Base-by-base conservation (phyloP, 1,140 invertebrate species). In the Atopsyche davidsoni region DNA sequence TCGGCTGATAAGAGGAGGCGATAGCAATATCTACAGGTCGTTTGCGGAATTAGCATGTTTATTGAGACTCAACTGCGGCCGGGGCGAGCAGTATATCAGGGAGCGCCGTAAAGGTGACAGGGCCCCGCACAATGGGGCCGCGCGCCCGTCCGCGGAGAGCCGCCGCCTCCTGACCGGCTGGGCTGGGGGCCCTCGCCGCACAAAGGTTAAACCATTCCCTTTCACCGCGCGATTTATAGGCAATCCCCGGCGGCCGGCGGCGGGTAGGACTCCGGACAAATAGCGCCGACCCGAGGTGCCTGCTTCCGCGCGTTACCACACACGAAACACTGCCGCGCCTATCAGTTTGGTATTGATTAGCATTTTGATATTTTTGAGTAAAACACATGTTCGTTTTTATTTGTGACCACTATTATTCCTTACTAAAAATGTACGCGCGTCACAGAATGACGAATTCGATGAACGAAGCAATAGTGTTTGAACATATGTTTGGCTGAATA, bases 201-300 rank as follows among this genome's bases (percentile, higher is more conserved):
- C 53, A 55, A 55, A 55, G 53, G 53, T 51, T 55, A 51, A 55
- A 34, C 49, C 42, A 55, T 51, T 50, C 39, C 53, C 44, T 51
- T 55, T 55, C 39, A 55, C 21, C 22, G 25, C 24, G 19, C 28
- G 48, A 55, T 55, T 55, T 55, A 55, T 46, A 34, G 43, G 46
- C 53, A 53, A 53, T 52, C 50, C 22, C 43, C 51, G 31, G 23
- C 45, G 4, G 10, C 14, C 4, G 28, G 2, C 28, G 28, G 10
- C 10, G 28, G 2, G 28, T 32, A 32, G 10, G 10, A 38, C 21
- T 38, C 35, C 35, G 21, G 35, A 38, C 40, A 42, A 42, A 42
- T 25, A 42, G 21, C 40, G 40, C 11, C 13, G 4, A 16, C 23
- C 17, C 14, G n/a, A 24, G 13, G 28, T 42, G 28, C n/a, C 22